A percentile compares a stretch with the other conserved stretches of the same genome.
These are phyloP conservation scores for Olivierus martensii DNA, from an alignment of 1,140 invertebrate species.

Conservation along the genomic window DNA sequence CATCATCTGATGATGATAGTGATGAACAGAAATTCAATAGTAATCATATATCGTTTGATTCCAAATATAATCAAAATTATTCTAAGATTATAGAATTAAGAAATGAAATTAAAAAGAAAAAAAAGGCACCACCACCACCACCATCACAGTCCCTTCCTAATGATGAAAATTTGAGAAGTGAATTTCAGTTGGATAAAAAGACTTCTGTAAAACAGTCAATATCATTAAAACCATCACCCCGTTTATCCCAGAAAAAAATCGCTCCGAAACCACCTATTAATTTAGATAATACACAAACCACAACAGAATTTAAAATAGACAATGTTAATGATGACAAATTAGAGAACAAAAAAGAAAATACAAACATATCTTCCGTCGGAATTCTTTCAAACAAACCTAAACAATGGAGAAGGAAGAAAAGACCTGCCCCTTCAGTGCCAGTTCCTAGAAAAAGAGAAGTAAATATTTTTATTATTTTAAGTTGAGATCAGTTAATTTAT, in stretches of 20 bases:
- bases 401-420: constrained; percentile 50
- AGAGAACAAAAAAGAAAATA: too few relatives aligned
- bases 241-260: neutral
- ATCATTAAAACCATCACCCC: neutral
- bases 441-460: constrained; percentile 45
- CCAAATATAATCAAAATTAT: too few relatives aligned
- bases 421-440: constrained; percentile 61
- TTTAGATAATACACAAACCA: too few relatives aligned
- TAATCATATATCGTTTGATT: too few relatives aligned
- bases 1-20: constrained; percentile 13
- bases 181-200: too few relatives aligned
- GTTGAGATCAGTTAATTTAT: too few relatives aligned
- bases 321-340: too few relatives aligned
- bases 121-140: constrained; percentile 43
- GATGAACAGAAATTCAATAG: neutral
- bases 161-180: neutral
- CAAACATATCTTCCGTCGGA: too few relatives aligned
- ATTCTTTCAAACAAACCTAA: neutral
- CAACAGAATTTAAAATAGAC: too few relatives aligned
- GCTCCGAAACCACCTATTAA: neutral
- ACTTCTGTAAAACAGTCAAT: too few relatives aligned
- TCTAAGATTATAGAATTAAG: too few relatives aligned
- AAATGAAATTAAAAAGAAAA: constrained; percentile 33
- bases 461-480: constrained; percentile 18
- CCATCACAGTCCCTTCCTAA: constrained; percentile 16